A percentile compares a stretch with the other conserved stretches of the same genome.
Evolutionary conservation across 2,888 invertebrate genomes (phyloP).

Genomic region (Venustoraphidia nigricollis): DNA sequence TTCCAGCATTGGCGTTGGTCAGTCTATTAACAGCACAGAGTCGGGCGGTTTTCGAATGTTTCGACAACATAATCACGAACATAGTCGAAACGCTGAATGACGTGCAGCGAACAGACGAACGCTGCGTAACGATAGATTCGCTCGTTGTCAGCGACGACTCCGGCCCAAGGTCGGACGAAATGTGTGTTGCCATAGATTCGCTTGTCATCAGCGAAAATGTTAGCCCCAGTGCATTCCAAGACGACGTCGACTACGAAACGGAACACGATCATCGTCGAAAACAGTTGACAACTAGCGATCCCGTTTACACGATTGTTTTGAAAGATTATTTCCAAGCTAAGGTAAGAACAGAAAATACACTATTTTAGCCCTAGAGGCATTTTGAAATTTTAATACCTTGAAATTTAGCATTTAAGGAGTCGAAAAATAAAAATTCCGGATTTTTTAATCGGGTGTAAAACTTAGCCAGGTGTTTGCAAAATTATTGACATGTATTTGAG

Average conservation of each 20-base stretch:
- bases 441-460: no score
- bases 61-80: constrained; percentile 55
- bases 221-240: constrained; percentile 27
- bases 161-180: not conserved
- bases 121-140: constrained; percentile 29
- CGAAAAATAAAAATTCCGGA: no score
- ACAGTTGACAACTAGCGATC: constrained; percentile 54
- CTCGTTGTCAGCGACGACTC: constrained; percentile 22
- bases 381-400: no score
- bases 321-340: constrained; percentile 55
- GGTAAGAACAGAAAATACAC: constrained; percentile 26
- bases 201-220: constrained; percentile 27
- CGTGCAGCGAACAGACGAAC: constrained; percentile 55
- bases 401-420: no score
- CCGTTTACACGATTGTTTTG: constrained; percentile 64
- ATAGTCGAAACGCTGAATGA: constrained; percentile 67
- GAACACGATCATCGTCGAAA: constrained; percentile 61
- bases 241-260: constrained; percentile 42
- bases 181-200: constrained; percentile 13
- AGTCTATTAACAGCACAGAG: constrained; percentile 54
- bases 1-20: constrained; percentile 39
- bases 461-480: no score
- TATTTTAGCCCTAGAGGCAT: no score
- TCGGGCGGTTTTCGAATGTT: constrained; percentile 50
- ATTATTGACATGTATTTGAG: no score